Conservation (phyloP, 1,140 invertebrate genomes). For the Eueides isabella region DNA sequence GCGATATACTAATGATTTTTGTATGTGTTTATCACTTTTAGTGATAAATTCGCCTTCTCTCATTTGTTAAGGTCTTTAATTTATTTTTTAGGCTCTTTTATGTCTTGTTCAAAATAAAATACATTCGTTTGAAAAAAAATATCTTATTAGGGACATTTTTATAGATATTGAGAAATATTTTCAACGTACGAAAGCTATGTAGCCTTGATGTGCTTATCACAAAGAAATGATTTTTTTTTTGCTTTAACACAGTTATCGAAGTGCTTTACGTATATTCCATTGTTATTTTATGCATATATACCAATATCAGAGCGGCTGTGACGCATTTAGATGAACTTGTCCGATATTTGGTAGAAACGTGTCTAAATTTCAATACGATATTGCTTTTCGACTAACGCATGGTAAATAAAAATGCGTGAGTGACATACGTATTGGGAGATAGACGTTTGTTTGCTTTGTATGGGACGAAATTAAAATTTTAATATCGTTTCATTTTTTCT, state of each 20-base stretch:
- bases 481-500: too few species aligned
- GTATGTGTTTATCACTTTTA: too few species aligned
- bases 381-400: constrained; percentile 36
- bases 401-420: constrained; percentile 28
- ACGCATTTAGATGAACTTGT: constrained; percentile 33
- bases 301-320: constrained; percentile 25
- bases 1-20: too few species aligned
- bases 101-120: not conserved
- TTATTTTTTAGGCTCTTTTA: too few species aligned
- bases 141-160: not conserved
- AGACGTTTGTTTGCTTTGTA: not conserved
- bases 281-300: constrained; percentile 24
- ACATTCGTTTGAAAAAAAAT: not conserved
- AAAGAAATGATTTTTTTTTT: not conserved
- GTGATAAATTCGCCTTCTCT: too few species aligned
- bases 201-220: not conserved
- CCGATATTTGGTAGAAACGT: constrained; percentile 36
- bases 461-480: not conserved
- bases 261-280: constrained; percentile 6
- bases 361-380: constrained; percentile 42
- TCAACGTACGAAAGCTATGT: not conserved
- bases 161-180: not conserved
- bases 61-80: too few species aligned
- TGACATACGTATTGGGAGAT: not conserved
- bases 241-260: not conserved